Percentiles rank a stretch among this genome's conserved stretches.
Evolutionary conservation across 2,888 invertebrate genomes (phyloP).

Genomic region (Harpalus rufipes): DNA sequence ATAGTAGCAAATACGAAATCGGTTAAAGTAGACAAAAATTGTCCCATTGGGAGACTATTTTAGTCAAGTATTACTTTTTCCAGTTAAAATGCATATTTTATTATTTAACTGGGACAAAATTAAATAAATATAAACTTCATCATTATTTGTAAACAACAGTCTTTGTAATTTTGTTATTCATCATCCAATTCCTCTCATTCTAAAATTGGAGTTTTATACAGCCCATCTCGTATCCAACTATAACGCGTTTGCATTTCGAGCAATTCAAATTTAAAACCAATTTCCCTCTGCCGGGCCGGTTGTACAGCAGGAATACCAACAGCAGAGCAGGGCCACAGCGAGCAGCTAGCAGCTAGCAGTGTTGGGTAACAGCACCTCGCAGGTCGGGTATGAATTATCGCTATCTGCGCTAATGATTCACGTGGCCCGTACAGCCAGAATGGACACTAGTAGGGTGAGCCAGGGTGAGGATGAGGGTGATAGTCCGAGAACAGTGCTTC

Average conservation of each 20-base stretch:
- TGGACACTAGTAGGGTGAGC: neutral
- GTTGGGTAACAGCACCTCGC: slow-evolving; percentile 2
- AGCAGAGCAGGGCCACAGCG: neutral
- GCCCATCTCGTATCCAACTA: no score
- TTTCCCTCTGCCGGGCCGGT: neutral
- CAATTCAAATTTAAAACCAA: slow-evolving; percentile 54
- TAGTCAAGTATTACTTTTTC: no score
- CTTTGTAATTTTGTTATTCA: no score
- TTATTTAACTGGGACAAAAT: no score
- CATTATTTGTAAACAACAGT: no score
- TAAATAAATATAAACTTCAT: no score
- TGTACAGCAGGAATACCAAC: neutral
- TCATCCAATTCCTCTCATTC: no score
- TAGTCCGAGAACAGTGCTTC: neutral
- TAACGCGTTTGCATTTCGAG: slow-evolving; percentile 6
- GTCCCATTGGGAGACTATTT: no score
- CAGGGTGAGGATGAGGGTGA: neutral
- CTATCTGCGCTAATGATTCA: slow-evolving; percentile 56
- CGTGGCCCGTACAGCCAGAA: slow-evolving; percentile 27
- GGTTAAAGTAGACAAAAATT: no score
- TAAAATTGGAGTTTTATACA: no score
- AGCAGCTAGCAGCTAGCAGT: slow-evolving; percentile 2
- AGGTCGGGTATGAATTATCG: slow-evolving; percentile 42
- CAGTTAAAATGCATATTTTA: no score
- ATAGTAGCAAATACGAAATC: no score